Base-by-base conservation (phyloP, 2,888 invertebrate species). In the Odontocerum albicorne region DNA sequence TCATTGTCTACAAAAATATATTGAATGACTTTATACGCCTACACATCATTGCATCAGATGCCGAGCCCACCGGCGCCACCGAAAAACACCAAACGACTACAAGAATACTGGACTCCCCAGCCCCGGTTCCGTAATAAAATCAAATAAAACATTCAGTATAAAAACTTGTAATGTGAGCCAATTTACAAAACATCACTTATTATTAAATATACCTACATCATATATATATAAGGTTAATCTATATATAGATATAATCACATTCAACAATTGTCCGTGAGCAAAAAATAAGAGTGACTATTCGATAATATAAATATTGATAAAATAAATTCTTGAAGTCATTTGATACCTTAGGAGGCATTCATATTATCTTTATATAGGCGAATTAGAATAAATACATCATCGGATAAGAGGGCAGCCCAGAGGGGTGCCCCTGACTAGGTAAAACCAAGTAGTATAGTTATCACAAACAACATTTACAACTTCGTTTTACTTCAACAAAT, bases 271-370 rank as follows among this genome's bases (percentile, higher is more conserved):
- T 55, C 55, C 47, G 50, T 61, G 61, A 61, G 61, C 61, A 61
- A 61, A 56, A 54, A 54, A 49, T 51, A 44, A 57, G 49, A 57
- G 43, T 57, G 57, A 70, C 68, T 70, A 70, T 71, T 71, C 70
- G 69, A 70, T 71, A 70, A 70, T 67, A 55, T 45, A 39, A 44
- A 35, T 55, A 60, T 60, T 59, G 59, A 59, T 61, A 62, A 54
- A 58, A 49, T 51, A 51, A 45, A 55, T 55, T 55, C 59, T 59
- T 59, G 59, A 35, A 59, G 59, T 59, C 59, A 59, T 59, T 55
- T 52, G 55, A 55, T 55, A 51, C 51, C 45, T 58, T 45, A 27
- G 43, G 51, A 57, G 54, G 54, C 49, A 38, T 33, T 40, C n/a
- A n/a, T n/a, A n/a, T n/a, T n/a, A n/a, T n/a, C n/a, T n/a, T n/a